phyloP scores from a whole-genome alignment of 2,113 vertebrate genomes.

The Coracopsis vasa region DNA sequence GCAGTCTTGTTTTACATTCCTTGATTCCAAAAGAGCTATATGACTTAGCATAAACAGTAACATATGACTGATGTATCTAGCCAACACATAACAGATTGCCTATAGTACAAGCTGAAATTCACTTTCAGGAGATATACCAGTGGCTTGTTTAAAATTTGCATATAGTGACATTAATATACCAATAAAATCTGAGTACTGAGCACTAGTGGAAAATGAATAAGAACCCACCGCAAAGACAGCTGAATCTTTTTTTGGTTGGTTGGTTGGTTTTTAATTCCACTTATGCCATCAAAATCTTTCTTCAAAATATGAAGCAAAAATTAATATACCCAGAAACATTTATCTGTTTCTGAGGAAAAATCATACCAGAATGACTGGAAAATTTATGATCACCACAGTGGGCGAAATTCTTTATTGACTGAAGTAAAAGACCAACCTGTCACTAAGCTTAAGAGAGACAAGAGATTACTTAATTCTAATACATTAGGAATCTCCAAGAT shows the following conservation, averaged over 20 bases:
- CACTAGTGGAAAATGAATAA: not conserved
- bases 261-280: accelerated
- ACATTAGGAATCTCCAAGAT: not conserved
- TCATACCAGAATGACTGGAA: not conserved
- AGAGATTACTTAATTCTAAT: not conserved
- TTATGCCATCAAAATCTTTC: not conserved
- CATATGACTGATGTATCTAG: not conserved
- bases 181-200: not conserved
- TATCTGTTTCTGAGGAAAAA: not conserved
- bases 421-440: not conserved
- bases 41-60: not conserved
- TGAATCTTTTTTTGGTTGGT: not conserved
- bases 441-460: not conserved
- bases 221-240: not conserved
- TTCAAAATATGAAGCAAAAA: not conserved
- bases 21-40: not conserved
- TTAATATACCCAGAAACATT: not conserved
- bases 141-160: not conserved
- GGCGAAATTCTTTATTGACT: not conserved
- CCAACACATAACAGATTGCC: not conserved
- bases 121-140: not conserved
- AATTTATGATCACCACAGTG: not conserved
- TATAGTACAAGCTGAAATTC: not conserved
- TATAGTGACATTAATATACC: not conserved
- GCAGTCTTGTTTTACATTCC: not conserved